Percentiles rank a stretch among this genome's conserved stretches.
Conservation (phyloP, 1,140 invertebrate species). For the Cotesia typhae region DNA sequence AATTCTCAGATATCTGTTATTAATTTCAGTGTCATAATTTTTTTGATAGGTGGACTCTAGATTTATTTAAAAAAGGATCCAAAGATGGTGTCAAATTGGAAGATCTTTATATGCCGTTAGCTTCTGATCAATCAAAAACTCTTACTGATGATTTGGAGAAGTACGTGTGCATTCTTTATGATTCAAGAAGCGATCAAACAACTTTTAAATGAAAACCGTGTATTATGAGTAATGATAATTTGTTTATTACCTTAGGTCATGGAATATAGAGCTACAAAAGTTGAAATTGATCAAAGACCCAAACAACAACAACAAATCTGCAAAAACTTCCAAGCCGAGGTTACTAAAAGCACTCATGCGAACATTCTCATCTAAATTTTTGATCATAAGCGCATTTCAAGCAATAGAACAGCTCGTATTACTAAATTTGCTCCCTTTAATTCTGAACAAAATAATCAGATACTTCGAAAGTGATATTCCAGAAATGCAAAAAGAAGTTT, state of each 20-base stretch:
- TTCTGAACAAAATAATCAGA: conserved; percentile 66
- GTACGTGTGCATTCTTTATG: conserved; percentile 51
- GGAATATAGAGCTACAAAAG: conserved; percentile 56
- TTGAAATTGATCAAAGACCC: conserved; percentile 41
- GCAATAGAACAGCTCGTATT: conserved; percentile 50
- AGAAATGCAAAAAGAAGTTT: conserved; percentile 48
- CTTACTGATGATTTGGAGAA: conserved; percentile 66
- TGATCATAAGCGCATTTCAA: conserved; percentile 58
- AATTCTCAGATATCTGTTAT: too few relatives aligned
- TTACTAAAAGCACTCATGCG: conserved; percentile 60
- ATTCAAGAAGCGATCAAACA: background rate
- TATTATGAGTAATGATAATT: background rate
- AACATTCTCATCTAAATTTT: conserved; percentile 62
- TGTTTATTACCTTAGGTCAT: conserved; percentile 24
- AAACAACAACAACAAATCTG: conserved; percentile 52
- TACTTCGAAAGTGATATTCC: conserved; percentile 60
- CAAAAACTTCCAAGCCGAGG: conserved; percentile 54
- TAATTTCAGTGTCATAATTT: too few relatives aligned
- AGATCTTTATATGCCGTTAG: conserved; percentile 68
- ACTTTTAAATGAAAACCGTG: too few relatives aligned
- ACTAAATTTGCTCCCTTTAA: conserved; percentile 63
- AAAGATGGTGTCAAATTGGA: conserved; percentile 63
- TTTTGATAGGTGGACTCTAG: conserved; percentile 63
- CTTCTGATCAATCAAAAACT: conserved; percentile 63
- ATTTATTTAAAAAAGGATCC: conserved; percentile 66